phyloP scores from a whole-genome alignment of 2,888 invertebrate genomes.

The Euzophera pinguis region DNA sequence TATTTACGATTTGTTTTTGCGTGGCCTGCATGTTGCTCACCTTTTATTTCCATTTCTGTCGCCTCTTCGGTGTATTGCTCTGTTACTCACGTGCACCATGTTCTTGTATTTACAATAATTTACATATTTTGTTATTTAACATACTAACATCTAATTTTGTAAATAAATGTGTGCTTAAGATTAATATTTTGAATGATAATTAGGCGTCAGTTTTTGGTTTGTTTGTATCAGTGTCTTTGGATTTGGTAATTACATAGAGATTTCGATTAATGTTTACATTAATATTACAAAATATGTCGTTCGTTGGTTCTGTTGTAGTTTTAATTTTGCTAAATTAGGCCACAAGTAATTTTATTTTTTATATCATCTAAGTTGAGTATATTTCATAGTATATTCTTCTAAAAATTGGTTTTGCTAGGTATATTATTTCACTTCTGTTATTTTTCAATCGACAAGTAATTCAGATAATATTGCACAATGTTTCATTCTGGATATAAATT shows the following conservation, averaged over 20 bases:
- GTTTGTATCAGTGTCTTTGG: not conserved
- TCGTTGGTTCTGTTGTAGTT: not conserved
- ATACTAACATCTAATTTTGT: conserved; percentile 37
- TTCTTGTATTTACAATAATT: conserved; percentile 33
- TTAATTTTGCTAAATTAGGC: not conserved
- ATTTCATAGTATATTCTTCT: too few species aligned
- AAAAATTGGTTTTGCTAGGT: too few species aligned
- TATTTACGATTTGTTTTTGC: conserved; percentile 32
- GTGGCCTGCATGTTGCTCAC: conserved; percentile 52
- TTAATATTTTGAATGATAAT: conserved; percentile 19
- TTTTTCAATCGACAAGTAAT: too few species aligned
- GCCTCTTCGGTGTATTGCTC: conserved; percentile 65
- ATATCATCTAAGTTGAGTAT: too few species aligned
- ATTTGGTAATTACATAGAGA: not conserved
- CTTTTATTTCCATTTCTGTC: conserved; percentile 38
- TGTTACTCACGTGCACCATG: conserved; percentile 48
- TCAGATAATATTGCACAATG: not conserved
- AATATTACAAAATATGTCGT: not conserved
- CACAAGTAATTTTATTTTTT: too few species aligned
- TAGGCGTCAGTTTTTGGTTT: not conserved
- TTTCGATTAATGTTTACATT: not conserved
- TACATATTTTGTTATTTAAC: conserved; percentile 37
- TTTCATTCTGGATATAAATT: not conserved
- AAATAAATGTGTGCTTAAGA: conserved; percentile 18
- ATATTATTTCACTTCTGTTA: too few species aligned